Evolutionary conservation across 2,797 vertebrate genomes (phyloP).

Genomic region (Phalanger gymnotis): DNA sequence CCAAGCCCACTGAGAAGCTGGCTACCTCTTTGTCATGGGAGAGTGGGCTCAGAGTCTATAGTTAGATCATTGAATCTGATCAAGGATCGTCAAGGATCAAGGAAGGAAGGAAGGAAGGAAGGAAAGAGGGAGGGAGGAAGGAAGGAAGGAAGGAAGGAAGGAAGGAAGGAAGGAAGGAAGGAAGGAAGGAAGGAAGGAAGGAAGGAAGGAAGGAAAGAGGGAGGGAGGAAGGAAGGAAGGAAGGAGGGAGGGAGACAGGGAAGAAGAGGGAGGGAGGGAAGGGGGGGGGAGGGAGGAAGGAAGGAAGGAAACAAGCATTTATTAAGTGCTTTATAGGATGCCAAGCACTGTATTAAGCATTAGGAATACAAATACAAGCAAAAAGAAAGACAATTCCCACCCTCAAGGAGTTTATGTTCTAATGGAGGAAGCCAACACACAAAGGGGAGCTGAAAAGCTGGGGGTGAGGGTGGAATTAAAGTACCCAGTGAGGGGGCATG

Average conservation of each 20-base stretch:
- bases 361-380: neutral
- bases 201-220: neutral
- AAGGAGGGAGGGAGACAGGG: neutral
- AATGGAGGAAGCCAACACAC: neutral
- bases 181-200: too few relatives aligned
- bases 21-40: neutral
- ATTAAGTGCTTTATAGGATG: neutral
- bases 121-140: rapidly evolving
- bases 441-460: neutral
- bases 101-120: neutral
- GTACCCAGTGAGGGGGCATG: neutral
- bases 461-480: neutral
- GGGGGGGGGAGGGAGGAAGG: neutral
- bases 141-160: rapidly evolving
- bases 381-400: neutral
- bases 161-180: neutral
- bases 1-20: neutral
- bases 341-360: neutral
- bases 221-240: neutral
- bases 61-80: neutral
- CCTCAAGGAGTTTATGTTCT: neutral
- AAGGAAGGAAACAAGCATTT: neutral
- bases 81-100: neutral
- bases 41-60: neutral
- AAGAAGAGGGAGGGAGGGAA: neutral